phyloP scores from a whole-genome alignment of 1,140 invertebrate species.

The Augochlora pura region DNA sequence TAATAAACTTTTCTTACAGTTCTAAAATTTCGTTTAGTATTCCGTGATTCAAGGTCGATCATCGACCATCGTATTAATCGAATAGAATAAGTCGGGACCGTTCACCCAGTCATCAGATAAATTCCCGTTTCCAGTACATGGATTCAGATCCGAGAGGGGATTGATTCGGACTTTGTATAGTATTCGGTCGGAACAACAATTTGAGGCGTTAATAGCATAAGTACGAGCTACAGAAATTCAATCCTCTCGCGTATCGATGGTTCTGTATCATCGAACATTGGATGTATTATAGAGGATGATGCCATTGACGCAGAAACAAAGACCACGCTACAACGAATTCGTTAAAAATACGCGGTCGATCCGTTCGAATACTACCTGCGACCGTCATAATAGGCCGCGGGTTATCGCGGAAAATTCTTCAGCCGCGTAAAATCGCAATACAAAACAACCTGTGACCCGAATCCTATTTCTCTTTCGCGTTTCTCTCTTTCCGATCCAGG shows the following conservation, averaged over 20 bases:
- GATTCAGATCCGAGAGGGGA: too few relatives aligned
- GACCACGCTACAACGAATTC: neutral
- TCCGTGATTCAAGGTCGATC: too few relatives aligned
- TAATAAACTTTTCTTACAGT: too few relatives aligned
- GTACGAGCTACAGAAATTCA: neutral
- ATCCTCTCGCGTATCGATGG: neutral
- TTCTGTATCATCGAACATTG: neutral
- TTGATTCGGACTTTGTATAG: too few relatives aligned
- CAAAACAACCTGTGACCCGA: conserved; percentile 29
- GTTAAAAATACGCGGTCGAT: conserved; percentile 1
- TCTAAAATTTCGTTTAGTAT: too few relatives aligned
- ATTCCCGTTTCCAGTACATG: too few relatives aligned
- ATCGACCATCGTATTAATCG: too few relatives aligned
- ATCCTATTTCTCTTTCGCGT: conserved; percentile 37
- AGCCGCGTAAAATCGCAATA: conserved; percentile 18
- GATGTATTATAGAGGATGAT: neutral
- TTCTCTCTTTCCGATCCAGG: conserved; percentile 5
- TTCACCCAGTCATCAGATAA: too few relatives aligned
- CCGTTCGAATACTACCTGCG: neutral
- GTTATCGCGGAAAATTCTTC: conserved; percentile 21
- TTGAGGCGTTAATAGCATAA: neutral
- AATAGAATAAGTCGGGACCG: too few relatives aligned
- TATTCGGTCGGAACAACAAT: neutral
- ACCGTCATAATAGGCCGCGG: neutral
- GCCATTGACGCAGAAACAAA: neutral